Conservation (phyloP, 1,140 invertebrate species). For the Drosophila nigromelanica region DNA sequence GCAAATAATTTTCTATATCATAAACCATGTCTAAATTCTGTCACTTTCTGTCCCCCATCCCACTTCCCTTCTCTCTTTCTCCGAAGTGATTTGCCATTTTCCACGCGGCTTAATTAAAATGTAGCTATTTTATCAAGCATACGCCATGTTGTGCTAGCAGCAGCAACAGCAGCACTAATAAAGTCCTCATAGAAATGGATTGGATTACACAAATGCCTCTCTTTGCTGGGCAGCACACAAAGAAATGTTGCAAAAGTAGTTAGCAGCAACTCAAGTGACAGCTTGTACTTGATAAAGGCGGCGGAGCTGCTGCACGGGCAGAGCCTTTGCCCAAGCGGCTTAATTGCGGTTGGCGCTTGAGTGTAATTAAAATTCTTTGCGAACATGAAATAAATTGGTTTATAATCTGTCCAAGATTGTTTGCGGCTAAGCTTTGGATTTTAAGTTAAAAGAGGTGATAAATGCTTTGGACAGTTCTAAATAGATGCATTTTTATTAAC, state of each 20-base stretch:
- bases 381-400: slow-evolving; percentile 30
- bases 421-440: not conserved
- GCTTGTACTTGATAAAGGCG: not conserved
- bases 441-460: not conserved
- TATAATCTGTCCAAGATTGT: slow-evolving; percentile 20
- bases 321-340: slow-evolving; percentile 29
- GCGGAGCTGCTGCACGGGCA: not conserved
- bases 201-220: slow-evolving; percentile 23
- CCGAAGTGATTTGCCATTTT: not conserved
- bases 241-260: slow-evolving; percentile 20
- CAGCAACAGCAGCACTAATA: slow-evolving; percentile 8
- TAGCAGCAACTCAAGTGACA: slow-evolving; percentile 23
- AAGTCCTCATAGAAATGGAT: slow-evolving; percentile 23
- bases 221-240: slow-evolving; percentile 17
- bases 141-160: slow-evolving; percentile 3
- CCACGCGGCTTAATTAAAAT: slow-evolving; percentile 25
- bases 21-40: not conserved
- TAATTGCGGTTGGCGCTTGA: slow-evolving; percentile 40
- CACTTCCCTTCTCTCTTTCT: not conserved
- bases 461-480: not conserved
- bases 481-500: not conserved
- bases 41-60: not conserved
- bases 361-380: slow-evolving; percentile 27
- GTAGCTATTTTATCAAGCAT: slow-evolving; percentile 15
- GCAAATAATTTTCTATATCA: slow-evolving; percentile 17